A percentile compares a stretch with the other conserved stretches of the same genome.
phyloP scores from a whole-genome alignment of 2,797 vertebrate genomes.

The Choloepus didactylus region DNA sequence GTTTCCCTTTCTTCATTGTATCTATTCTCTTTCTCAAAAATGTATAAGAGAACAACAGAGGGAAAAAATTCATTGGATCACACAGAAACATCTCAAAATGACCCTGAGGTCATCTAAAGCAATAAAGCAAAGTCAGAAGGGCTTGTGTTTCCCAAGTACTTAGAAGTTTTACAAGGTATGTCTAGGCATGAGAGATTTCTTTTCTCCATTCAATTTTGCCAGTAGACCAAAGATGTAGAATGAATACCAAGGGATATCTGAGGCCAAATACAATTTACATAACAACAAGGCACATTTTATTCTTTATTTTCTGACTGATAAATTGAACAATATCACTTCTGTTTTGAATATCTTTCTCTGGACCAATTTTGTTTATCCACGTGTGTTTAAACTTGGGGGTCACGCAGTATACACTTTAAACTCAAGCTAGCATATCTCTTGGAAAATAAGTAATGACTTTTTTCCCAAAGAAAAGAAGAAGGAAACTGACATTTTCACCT shows the following conservation, averaged over 20 bases:
- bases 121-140: background rate
- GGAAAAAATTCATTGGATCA: background rate
- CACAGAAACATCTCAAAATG: background rate
- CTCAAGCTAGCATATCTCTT: slow-evolving; percentile 36
- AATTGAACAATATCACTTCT: slow-evolving; percentile 52
- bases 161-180: background rate
- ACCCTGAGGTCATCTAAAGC: background rate
- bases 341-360: slow-evolving; percentile 43
- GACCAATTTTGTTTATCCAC: slow-evolving; percentile 58
- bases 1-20: background rate
- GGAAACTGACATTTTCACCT: background rate
- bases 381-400: slow-evolving; percentile 43
- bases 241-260: background rate
- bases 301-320: slow-evolving; percentile 58
- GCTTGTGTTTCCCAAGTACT: background rate
- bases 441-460: slow-evolving; percentile 29
- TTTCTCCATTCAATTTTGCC: background rate
- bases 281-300: background rate
- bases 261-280: slow-evolving; percentile 42
- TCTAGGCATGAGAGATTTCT: background rate
- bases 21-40: background rate
- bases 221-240: background rate
- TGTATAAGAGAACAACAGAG: background rate
- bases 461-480: slow-evolving; percentile 57
- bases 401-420: slow-evolving; percentile 32